Conservation (phyloP, 92 coral and sea anemone species). For the Muricea muricata region DNA sequence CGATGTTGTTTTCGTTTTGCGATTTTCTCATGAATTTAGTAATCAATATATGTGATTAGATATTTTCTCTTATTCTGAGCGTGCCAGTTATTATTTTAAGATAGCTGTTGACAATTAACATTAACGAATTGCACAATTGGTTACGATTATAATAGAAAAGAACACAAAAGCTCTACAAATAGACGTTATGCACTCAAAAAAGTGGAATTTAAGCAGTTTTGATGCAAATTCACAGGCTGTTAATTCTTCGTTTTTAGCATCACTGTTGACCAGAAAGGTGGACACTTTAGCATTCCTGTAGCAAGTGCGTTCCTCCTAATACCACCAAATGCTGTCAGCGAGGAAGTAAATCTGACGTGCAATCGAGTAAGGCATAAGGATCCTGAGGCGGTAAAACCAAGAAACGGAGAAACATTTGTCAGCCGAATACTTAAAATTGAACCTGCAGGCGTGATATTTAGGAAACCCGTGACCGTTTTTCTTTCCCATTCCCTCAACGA, state of each 20-base stretch:
- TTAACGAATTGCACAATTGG: too few relatives aligned
- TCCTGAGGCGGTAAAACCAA: conserved; percentile 1
- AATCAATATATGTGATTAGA: too few relatives aligned
- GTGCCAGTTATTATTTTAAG: too few relatives aligned
- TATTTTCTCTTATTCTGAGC: too few relatives aligned
- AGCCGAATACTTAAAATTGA: conserved; percentile 1
- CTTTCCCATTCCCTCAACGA: neutral
- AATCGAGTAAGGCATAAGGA: neutral
- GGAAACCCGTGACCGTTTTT: conserved; percentile 10
- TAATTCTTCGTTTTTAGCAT: neutral
- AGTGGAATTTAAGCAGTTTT: neutral
- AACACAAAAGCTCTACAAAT: too few relatives aligned
- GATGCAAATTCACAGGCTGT: neutral
- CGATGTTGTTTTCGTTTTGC: too few relatives aligned
- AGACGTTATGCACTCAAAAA: too few relatives aligned
- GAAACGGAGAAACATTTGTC: neutral
- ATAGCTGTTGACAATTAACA: too few relatives aligned
- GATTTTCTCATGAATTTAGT: too few relatives aligned
- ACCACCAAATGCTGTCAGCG: neutral
- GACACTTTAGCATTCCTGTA: neutral
- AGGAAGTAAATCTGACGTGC: neutral
- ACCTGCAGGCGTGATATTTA: neutral
- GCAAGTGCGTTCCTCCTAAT: conserved; percentile 1
- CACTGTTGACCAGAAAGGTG: neutral
- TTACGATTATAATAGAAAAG: too few relatives aligned